phyloP scores from a whole-genome alignment of 30 jellyfish, hydroid and myxozoan species.

The Haliclystus octoradiatus region DNA sequence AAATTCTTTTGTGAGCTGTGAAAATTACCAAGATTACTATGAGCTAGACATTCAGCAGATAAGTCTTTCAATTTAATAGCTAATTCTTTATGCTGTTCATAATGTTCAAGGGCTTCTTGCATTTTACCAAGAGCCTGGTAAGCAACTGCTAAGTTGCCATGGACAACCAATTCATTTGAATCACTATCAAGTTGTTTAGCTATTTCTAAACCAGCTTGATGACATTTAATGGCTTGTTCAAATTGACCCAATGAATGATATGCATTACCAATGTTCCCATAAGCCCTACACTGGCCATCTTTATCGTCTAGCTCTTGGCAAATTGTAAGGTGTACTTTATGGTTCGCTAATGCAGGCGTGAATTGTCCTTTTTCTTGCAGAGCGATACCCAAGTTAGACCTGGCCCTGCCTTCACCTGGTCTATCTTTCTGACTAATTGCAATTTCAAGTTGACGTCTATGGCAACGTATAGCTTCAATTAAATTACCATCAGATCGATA shows the following conservation, averaged over 20 bases:
- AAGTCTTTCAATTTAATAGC: constrained; percentile 37
- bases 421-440: constrained; percentile 56
- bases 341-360: constrained; percentile 72
- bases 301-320: constrained; percentile 67
- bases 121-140: constrained; percentile 65
- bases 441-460: constrained; percentile 56
- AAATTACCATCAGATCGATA: constrained; percentile 59
- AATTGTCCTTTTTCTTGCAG: constrained; percentile 70
- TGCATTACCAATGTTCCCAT: constrained; percentile 96
- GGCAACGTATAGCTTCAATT: constrained; percentile 65
- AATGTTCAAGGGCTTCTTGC: constrained; percentile 68
- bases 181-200: constrained; percentile 53
- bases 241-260: constrained; percentile 77
- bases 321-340: constrained; percentile 58
- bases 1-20: constrained; percentile 33
- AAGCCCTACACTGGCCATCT: constrained; percentile 93
- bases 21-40: constrained; percentile 61
- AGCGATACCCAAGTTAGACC: constrained; percentile 77
- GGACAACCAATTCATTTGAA: constrained; percentile 62
- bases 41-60: constrained; percentile 81
- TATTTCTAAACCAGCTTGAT: constrained; percentile 62
- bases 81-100: constrained; percentile 55
- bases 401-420: constrained; percentile 78
- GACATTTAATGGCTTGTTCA: constrained; percentile 76
- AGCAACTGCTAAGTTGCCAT: constrained; percentile 93